Evolutionary conservation across 2,113 vertebrate species (phyloP).

Genomic region (Lepus americanus): DNA sequence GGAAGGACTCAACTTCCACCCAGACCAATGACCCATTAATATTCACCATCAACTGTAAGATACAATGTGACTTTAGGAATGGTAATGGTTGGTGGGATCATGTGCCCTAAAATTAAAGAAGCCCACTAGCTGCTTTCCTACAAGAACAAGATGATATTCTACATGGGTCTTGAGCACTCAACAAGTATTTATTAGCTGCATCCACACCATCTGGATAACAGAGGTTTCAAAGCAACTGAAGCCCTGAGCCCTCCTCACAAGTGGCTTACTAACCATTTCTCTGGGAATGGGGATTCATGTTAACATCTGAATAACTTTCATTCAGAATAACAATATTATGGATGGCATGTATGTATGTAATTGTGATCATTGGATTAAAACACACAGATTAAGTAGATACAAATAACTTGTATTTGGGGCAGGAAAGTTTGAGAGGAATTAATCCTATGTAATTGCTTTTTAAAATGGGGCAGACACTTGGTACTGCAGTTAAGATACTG

Average conservation of each 20-base stretch:
- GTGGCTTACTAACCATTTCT: not conserved
- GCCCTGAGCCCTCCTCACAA: not conserved
- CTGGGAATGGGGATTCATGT: constrained; percentile 5
- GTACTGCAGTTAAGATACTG: too few relatives aligned
- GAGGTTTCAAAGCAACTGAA: constrained; percentile 50
- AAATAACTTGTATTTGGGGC: constrained; percentile 28
- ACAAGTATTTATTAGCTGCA: not conserved
- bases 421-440: constrained; percentile 14
- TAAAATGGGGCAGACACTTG: not conserved
- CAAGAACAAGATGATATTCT: constrained; percentile 10
- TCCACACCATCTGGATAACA: not conserved
- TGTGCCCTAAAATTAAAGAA: not conserved
- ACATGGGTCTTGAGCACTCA: not conserved
- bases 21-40: not conserved
- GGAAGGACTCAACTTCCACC: not conserved
- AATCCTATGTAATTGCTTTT: not conserved
- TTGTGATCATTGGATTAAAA: constrained; percentile 54
- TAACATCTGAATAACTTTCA: constrained; percentile 30
- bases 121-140: not conserved
- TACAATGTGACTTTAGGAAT: not conserved
- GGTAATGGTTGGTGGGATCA: not conserved
- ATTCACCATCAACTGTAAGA: not conserved
- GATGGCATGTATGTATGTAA: not conserved
- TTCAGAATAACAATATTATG: not conserved
- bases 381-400: constrained; percentile 5